Conservation (phyloP, 2,888 invertebrate species). For the Lepidocyrtoides sp. region DNA sequence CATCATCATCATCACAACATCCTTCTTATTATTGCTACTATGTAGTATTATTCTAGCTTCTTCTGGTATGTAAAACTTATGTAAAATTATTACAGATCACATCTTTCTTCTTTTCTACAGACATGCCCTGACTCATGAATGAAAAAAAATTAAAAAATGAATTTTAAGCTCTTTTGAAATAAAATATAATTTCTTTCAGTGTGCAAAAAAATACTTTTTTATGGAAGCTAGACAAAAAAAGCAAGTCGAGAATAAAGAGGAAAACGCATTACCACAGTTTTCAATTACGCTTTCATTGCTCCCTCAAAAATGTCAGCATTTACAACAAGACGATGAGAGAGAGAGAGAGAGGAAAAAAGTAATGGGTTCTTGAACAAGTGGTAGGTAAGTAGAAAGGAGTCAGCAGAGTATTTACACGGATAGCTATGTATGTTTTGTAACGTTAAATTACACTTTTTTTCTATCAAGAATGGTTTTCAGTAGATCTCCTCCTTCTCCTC, state of each 20-base stretch:
- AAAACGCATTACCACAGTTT: constrained; percentile 69
- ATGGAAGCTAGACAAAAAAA: constrained; percentile 17
- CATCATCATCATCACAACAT: constrained; percentile 7
- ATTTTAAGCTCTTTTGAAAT: constrained; percentile 40
- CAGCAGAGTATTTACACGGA: too few relatives aligned
- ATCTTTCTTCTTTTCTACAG: neutral
- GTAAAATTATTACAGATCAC: constrained; percentile 47
- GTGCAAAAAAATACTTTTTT: constrained; percentile 16
- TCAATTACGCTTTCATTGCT: constrained; percentile 73
- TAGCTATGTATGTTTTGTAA: neutral
- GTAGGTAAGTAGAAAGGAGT: too few relatives aligned
- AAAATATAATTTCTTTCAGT: constrained; percentile 54
- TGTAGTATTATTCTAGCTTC: neutral
- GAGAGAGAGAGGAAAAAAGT: too few relatives aligned
- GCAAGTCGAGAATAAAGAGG: neutral
- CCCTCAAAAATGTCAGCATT: constrained; percentile 69
- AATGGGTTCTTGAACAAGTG: constrained; percentile 64
- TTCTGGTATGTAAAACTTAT: constrained; percentile 26
- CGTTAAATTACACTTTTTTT: constrained; percentile 13
- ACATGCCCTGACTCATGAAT: constrained; percentile 24
- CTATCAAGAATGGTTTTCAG: constrained; percentile 10
- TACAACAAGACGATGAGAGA: constrained; percentile 52
- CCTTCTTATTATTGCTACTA: constrained; percentile 28
- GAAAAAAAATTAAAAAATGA: constrained; percentile 42
- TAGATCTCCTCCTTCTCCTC: constrained; percentile 14